phyloP scores from a whole-genome alignment of 2,797 vertebrate species.

The Eremophila alpestris region DNA sequence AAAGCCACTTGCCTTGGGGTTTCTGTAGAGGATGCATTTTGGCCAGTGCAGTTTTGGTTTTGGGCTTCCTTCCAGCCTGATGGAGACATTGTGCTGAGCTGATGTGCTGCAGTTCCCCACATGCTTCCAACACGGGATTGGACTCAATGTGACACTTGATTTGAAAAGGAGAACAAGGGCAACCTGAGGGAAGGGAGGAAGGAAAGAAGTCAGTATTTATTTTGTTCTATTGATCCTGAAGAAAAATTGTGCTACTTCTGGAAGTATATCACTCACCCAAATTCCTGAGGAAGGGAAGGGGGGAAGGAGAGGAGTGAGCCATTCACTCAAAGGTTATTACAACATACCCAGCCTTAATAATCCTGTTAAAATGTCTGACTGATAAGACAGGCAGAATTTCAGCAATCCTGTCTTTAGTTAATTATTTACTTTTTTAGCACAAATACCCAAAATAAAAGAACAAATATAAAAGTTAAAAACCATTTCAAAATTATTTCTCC shows the following conservation, averaged over 20 bases:
- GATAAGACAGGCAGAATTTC: neutral
- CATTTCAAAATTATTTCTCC: neutral
- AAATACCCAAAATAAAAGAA: neutral
- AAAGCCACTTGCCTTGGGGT: conserved; percentile 81
- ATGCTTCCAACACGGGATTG: conserved; percentile 69
- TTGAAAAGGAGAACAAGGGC: conserved; percentile 74
- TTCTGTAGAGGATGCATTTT: conserved; percentile 81
- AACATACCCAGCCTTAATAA: neutral
- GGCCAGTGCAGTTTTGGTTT: conserved; percentile 71
- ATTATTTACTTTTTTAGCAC: neutral
- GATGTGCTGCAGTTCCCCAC: conserved; percentile 63
- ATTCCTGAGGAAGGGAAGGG: neutral
- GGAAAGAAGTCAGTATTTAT: neutral
- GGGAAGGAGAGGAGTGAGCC: neutral
- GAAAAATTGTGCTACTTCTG: neutral
- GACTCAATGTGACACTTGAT: conserved; percentile 80
- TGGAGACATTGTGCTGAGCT: conserved; percentile 78
- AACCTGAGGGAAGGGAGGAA: conserved; percentile 66
- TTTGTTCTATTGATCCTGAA: neutral
- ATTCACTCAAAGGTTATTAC: neutral
- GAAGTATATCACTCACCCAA: neutral
- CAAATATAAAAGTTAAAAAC: neutral
- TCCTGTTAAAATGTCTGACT: neutral
- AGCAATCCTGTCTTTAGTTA: neutral
- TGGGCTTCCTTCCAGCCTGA: conserved; percentile 76